Evolutionary conservation across 2,888 invertebrate species (phyloP).

Genomic region (Malachius bipustulatus): DNA sequence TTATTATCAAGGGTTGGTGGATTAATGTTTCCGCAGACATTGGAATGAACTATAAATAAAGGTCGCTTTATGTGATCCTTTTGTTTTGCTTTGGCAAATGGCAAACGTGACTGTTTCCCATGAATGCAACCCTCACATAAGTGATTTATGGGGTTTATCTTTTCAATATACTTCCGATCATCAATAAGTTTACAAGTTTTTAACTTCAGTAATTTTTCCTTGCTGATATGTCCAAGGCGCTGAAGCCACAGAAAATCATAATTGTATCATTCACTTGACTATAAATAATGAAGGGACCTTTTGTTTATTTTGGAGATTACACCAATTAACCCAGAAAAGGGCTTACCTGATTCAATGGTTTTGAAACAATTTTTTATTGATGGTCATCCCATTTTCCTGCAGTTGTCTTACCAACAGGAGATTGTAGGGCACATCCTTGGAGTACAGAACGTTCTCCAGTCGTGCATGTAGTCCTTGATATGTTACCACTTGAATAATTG

Average conservation of each 20-base stretch:
- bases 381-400: conserved; percentile 14
- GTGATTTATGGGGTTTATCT: conserved; percentile 3
- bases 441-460: too few relatives aligned
- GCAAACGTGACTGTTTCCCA: background rate
- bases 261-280: conserved; percentile 11
- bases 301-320: conserved; percentile 10
- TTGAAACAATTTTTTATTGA: conserved; percentile 7
- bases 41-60: too few relatives aligned
- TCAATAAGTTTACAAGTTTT: conserved; percentile 4
- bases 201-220: conserved; percentile 8
- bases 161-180: background rate
- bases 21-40: background rate
- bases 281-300: conserved; percentile 12
- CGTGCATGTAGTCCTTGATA: conserved; percentile 16
- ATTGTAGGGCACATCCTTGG: too few relatives aligned
- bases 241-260: conserved; percentile 13
- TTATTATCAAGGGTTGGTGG: background rate
- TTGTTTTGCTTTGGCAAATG: background rate
- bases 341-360: conserved; percentile 5
- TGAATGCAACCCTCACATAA: conserved; percentile 1
- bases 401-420: too few relatives aligned
- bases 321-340: too few relatives aligned
- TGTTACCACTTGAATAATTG: conserved; percentile 23
- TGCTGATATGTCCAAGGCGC: conserved; percentile 13
- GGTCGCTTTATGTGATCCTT: too few relatives aligned